Base-by-base conservation (phyloP, 1,140 invertebrate species). In the Telenomus remus region DNA sequence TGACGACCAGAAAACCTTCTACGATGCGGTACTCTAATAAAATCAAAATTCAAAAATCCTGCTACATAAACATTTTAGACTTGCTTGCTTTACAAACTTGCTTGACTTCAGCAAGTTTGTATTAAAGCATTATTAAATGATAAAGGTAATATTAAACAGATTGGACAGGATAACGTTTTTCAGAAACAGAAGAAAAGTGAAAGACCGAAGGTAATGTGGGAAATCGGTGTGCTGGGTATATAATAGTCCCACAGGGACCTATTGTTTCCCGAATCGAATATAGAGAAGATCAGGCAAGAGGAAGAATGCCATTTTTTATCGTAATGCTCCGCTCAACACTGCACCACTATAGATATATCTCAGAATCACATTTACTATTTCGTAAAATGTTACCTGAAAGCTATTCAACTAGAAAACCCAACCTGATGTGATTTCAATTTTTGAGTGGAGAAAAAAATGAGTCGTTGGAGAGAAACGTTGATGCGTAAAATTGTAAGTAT, bases 211-310 rank as follows among this genome's bases (percentile, higher is more conserved):
- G 64, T 68, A 27, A 68, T 68, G 71, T 75, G 57, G 56, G 63
- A 74, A 74, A 68, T 74, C 56, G 71, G 71, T 55, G 50, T 57
- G 56, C 63, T 56, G 71, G 63, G 63, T 53, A 49, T 61, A 68
- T 61, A 68, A 68, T 48, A 42, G 57, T 63, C 64, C 72, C 64
- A 54, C 59, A 64, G 72, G 59, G 59, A 48, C 47, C 64, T 64
- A 66, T 74, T 74, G 56, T 48, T 66, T 51, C 46, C 48, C 56
- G 57, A 74, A 74, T 74, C 56, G 57, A 74, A 74, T 61, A 66
- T 68, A 54, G 51, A 55, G 49, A 66, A 65, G 60, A 48, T 55
- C 61, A 66, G 57, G 44, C 55, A 48, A 60, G 44, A 27, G 35
- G 27, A 53, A 48, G 53, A 10, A 60, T 50, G 55, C 46, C 11